Conservation (phyloP, 2,888 invertebrate genomes). For the Diplolepis rosae region DNA sequence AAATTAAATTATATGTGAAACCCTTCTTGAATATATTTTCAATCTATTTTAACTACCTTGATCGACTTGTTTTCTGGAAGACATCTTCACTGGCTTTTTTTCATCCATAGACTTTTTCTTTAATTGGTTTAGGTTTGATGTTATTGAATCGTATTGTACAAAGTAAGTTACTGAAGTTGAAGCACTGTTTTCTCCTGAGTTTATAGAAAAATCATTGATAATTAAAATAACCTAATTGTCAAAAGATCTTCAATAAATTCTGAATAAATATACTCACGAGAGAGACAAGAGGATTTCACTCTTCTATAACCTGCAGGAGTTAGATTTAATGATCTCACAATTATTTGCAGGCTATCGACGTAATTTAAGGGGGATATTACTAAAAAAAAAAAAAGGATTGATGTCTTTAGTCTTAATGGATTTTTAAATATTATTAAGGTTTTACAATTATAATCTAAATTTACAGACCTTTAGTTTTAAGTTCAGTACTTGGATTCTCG, state of each 20-base stretch:
- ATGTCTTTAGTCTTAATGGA: not conserved
- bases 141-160: conserved; percentile 73
- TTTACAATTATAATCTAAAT: not conserved
- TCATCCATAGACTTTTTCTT: conserved; percentile 69
- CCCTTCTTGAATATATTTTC: not conserved
- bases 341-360: conserved; percentile 73
- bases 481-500: not conserved
- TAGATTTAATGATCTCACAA: conserved; percentile 72
- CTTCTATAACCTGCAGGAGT: conserved; percentile 73
- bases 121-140: conserved; percentile 61
- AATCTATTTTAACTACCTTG: conserved; percentile 63
- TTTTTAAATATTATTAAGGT: not conserved
- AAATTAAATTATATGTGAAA: not conserved
- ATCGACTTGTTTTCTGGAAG: conserved; percentile 71
- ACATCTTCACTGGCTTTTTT: conserved; percentile 66
- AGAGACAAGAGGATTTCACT: conserved; percentile 63
- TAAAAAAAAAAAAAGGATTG: conserved; percentile 36
- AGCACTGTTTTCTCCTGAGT: conserved; percentile 55
- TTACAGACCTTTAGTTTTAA: conserved; percentile 34
- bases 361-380: conserved; percentile 56
- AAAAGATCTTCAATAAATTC: not conserved
- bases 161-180: conserved; percentile 71
- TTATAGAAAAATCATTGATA: conserved; percentile 36
- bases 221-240: conserved; percentile 4
- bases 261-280: conserved; percentile 52